A percentile compares a stretch with the other conserved stretches of the same genome.
Conservation (phyloP, 2,797 vertebrate species). For the Chanos chanos region DNA sequence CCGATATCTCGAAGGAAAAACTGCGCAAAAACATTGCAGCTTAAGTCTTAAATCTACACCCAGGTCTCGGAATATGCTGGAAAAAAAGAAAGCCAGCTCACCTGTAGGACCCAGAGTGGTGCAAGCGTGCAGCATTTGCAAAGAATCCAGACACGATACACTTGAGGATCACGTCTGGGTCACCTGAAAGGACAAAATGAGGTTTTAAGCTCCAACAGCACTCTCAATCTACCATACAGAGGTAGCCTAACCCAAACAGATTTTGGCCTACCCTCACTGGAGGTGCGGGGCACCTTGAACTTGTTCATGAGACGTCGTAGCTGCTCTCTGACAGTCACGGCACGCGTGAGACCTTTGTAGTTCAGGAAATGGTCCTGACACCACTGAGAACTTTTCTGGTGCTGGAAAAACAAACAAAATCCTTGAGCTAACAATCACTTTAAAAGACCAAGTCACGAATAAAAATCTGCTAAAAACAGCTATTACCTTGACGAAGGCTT, state of each 20-base stretch:
- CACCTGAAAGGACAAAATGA: conserved; percentile 68
- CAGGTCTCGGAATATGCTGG: background rate
- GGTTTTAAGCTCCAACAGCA: no score
- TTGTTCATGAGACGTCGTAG: conserved; percentile 93
- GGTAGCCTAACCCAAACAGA: no score
- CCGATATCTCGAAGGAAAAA: background rate
- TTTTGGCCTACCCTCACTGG: conserved; percentile 86
- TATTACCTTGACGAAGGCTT: conserved; percentile 93
- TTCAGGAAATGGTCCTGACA: conserved; percentile 97
- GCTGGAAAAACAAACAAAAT: conserved; percentile 61
- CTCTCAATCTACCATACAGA: no score
- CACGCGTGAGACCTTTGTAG: conserved; percentile 93
- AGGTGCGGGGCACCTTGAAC: conserved; percentile 92
- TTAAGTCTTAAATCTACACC: no score
- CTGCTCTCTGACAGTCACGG: conserved; percentile 89
- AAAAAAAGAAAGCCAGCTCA: conserved; percentile 43
- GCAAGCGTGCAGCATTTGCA: conserved; percentile 92
- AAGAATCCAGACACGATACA: conserved; percentile 97
- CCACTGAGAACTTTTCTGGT: conserved; percentile 97
- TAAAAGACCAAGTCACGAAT: no score
- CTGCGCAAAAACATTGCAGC: background rate
- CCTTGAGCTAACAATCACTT: background rate
- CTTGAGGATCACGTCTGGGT: conserved; percentile 91
- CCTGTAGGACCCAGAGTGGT: conserved; percentile 95
- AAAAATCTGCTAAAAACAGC: no score